Conservation (phyloP, 2,797 vertebrate species). For the Rhinogobio ventralis region DNA sequence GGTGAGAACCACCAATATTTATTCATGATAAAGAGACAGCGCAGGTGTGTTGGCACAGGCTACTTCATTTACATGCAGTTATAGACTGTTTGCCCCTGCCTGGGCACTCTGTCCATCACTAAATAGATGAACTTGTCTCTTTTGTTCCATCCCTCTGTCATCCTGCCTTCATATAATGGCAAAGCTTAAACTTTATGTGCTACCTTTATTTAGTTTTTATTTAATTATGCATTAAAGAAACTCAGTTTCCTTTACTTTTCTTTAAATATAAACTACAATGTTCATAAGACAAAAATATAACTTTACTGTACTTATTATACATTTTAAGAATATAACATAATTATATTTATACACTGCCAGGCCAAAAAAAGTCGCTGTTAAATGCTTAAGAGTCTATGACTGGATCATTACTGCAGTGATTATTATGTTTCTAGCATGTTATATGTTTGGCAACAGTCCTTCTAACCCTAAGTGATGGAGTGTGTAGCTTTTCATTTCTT, state of each 20-base stretch:
- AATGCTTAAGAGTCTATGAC: too few species aligned
- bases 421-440: too few species aligned
- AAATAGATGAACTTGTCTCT: slow-evolving; percentile 76
- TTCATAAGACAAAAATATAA: background rate
- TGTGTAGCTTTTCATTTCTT: too few species aligned
- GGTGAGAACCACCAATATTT: slow-evolving; percentile 79
- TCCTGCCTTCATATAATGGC: slow-evolving; percentile 36
- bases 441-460: too few species aligned
- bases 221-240: background rate
- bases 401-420: too few species aligned
- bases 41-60: slow-evolving; percentile 77
- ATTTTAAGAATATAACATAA: background rate
- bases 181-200: slow-evolving; percentile 25
- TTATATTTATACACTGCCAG: too few species aligned
- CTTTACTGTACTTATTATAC: background rate
- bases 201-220: background rate
- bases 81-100: slow-evolving; percentile 77
- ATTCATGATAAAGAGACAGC: slow-evolving; percentile 81
- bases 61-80: slow-evolving; percentile 83
- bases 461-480: too few species aligned
- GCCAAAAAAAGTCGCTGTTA: too few species aligned
- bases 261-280: background rate
- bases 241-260: background rate
- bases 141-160: slow-evolving; percentile 69
- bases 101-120: slow-evolving; percentile 72